Evolutionary conservation across 2,113 vertebrate species (phyloP), one percentile per base, ranked within the genome.

Genomic region (Oncorhynchus mykiss): DNA sequence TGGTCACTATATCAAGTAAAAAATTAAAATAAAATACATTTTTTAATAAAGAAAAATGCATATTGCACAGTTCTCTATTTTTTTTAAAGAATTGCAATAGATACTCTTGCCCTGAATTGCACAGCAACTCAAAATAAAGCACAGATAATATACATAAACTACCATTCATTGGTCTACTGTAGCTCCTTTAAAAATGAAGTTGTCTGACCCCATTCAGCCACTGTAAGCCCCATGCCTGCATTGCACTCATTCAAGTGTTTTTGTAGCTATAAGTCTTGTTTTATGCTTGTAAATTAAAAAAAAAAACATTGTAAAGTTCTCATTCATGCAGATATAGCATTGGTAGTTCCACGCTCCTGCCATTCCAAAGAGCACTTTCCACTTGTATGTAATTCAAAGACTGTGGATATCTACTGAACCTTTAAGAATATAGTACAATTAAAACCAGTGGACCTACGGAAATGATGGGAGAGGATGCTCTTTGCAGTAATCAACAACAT

Each of bases 151-250:
- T 76, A 81, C 70, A 79, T 76, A 84, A 71, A 82, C 9, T 62
- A 62, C 59, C 5, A 84, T 88, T 86, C 80, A 77, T 80, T 79
- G 78, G 81, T 77, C 71, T 74, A 45, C 9, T 45, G 9, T 72
- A 86, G 80, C 75, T 74, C 76, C 75, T 76, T 77, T 82, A 73
- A 80, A 79, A 80, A 75, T 72, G 2, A 13, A 62, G n/a, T 62
- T 62, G 59, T 62, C 59, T 62, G 59, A 62, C 59, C n/a, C 59
- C 18, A 22, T 62, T 62, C 59, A 9, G 59, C 24, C 59, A 62
- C n/a, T 62, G n/a, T 62, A 62, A 62, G 59, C 59, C 0, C 51
- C 59, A 22, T 62, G 59, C 59, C 59, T 62, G 59, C 59, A 20
- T 62, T 24, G 18, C 7, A 62, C 59, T 62, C 5, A 60, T 14